Evolutionary conservation across 1,140 invertebrate genomes (phyloP).

Genomic region (Zaprionus gabonicus): DNA sequence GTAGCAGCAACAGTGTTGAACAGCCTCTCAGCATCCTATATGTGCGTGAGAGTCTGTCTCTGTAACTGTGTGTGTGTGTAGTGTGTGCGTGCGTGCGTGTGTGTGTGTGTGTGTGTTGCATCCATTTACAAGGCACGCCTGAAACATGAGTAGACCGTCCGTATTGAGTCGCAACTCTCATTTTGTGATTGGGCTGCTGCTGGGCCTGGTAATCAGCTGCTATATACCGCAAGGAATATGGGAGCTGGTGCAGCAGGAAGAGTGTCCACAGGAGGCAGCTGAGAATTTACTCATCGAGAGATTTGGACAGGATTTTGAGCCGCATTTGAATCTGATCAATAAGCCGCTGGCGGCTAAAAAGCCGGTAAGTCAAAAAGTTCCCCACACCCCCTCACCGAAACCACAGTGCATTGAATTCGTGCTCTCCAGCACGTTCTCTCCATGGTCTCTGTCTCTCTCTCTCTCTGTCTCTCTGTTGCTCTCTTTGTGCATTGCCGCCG

Average conservation of each 20-base stretch:
- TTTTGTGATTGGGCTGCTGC: slow-evolving; percentile 76
- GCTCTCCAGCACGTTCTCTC: slow-evolving; percentile 1
- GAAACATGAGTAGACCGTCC: slow-evolving; percentile 78
- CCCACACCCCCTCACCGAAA: not conserved
- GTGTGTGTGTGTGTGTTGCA: slow-evolving; percentile 23
- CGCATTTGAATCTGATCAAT: slow-evolving; percentile 82
- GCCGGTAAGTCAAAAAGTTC: slow-evolving; percentile 60
- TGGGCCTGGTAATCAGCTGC: slow-evolving; percentile 75
- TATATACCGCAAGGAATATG: slow-evolving; percentile 75
- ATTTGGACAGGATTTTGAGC: slow-evolving; percentile 83
- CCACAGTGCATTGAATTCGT: not conserved
- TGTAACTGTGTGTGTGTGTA: not conserved
- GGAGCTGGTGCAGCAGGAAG: slow-evolving; percentile 78
- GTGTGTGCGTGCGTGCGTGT: not conserved
- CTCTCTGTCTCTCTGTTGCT: no score
- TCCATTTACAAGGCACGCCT: slow-evolving; percentile 34
- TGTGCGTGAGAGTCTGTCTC: slow-evolving; percentile 2
- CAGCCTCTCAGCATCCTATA: slow-evolving; percentile 47
- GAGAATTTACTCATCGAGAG: slow-evolving; percentile 75
- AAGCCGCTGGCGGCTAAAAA: slow-evolving; percentile 84
- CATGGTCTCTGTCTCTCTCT: not conserved
- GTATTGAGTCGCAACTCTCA: slow-evolving; percentile 78
- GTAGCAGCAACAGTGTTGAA: slow-evolving; percentile 39
- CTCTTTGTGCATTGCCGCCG: not conserved
- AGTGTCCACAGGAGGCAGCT: slow-evolving; percentile 76